These are phyloP conservation scores for Porites australiensis DNA, from an alignment of 64 coral and sea anemone species.

Conservation along the genomic window DNA sequence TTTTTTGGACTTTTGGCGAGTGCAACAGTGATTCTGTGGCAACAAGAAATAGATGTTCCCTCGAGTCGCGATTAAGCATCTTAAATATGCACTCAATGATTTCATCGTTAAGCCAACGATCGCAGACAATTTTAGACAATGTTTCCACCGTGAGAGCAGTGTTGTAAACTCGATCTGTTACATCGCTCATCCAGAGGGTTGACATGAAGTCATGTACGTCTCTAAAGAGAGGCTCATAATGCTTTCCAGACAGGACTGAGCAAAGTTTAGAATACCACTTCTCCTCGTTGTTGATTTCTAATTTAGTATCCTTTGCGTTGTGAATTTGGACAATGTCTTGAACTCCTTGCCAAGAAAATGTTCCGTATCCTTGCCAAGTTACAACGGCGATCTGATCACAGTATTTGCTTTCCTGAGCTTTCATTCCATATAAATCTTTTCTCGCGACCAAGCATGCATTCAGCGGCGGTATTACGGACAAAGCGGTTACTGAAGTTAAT, in stretches of 20 bases:
- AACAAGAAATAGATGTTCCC: too few relatives aligned
- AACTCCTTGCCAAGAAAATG: constrained; percentile 35
- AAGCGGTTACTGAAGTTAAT: neutral
- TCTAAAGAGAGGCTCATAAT: neutral
- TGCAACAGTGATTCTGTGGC: too few relatives aligned
- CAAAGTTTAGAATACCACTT: neutral
- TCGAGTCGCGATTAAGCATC: neutral
- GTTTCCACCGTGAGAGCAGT: constrained; percentile 13
- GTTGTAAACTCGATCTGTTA: neutral
- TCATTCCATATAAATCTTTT: neutral
- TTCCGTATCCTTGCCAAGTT: constrained; percentile 19
- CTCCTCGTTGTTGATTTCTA: constrained; percentile 3
- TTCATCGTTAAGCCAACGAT: neutral
- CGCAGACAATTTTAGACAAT: constrained; percentile 5
- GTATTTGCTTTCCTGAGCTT: neutral
- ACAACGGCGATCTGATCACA: neutral
- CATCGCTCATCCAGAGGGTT: neutral
- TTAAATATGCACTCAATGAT: constrained; percentile 2
- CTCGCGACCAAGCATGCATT: neutral
- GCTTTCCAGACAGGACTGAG: neutral
- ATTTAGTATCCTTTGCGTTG: neutral
- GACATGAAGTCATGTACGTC: neutral
- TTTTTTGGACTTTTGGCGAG: too few relatives aligned
- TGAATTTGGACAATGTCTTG: neutral
- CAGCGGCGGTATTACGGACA: neutral